phyloP scores from a whole-genome alignment of 1,140 invertebrate genomes.

The Drosophila punjabiensis region DNA sequence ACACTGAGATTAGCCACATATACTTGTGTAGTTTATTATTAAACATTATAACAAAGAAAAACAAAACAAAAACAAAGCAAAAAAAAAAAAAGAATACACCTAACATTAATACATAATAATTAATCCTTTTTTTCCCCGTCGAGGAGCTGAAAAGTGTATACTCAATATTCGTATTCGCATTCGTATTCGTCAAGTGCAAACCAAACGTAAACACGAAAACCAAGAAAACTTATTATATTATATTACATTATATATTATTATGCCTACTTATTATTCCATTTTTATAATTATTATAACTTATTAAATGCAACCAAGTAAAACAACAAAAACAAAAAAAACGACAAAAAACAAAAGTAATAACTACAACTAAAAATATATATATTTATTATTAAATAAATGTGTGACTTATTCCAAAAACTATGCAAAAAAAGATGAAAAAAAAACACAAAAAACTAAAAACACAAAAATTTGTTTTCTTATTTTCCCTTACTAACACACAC shows the following conservation, averaged over 20 bases:
- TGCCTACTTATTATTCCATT: slow-evolving; percentile 83
- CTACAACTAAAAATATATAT: slow-evolving; percentile 59
- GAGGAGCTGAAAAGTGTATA: slow-evolving; percentile 45
- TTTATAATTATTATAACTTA: slow-evolving; percentile 84
- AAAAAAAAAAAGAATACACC: background rate
- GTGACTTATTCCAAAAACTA: slow-evolving; percentile 76
- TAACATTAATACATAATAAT: slow-evolving; percentile 23
- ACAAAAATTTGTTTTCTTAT: slow-evolving; percentile 69
- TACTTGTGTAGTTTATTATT: slow-evolving; percentile 49
- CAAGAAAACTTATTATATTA: slow-evolving; percentile 76
- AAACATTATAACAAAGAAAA: slow-evolving; percentile 29
- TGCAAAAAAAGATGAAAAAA: slow-evolving; percentile 53
- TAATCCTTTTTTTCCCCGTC: slow-evolving; percentile 67
- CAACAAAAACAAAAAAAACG: slow-evolving; percentile 38
- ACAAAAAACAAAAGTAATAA: slow-evolving; percentile 43
- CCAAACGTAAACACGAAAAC: slow-evolving; percentile 58
- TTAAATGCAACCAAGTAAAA: slow-evolving; percentile 60
- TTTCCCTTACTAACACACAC: slow-evolving; percentile 26
- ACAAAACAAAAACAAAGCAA: too few relatives aligned
- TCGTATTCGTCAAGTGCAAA: slow-evolving; percentile 72
- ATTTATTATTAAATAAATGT: slow-evolving; percentile 79
- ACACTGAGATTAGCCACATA: slow-evolving; percentile 40
- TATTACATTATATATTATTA: slow-evolving; percentile 82
- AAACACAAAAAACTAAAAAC: slow-evolving; percentile 64
- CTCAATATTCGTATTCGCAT: slow-evolving; percentile 73